Base-by-base conservation (phyloP, 2,888 invertebrate species). In the Drosophila vallismaia region DNA sequence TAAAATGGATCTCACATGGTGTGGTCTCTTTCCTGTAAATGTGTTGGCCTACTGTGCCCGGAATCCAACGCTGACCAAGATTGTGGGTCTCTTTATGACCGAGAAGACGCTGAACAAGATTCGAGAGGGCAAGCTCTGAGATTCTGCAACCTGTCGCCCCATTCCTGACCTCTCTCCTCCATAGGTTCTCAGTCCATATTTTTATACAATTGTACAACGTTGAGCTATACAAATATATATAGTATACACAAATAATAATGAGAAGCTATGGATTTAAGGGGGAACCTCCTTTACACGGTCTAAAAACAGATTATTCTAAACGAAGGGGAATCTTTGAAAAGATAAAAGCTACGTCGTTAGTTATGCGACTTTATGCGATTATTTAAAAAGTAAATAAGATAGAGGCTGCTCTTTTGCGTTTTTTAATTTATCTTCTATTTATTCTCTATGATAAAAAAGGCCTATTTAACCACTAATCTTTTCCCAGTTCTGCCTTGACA, bases 1-100 rank as follows among this genome's bases (percentile, higher is more conserved):
- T 87, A 92, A 93, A 89, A 82, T 93, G 50, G 85, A 89, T 46
- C 94, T 96, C 90, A 93, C 94, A 0, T 97, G 96, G 96, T 94
- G 95, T 75, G 93, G 93, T 1, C 77, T 93, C 3, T 94, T 94
- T 69, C 95, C 95, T 0, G 88, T 94, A 0, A 92, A 95, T 45
- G 88, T 93, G 0, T 72, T 94, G 36, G 88, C 93, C 2, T 95
- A 95, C 88, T 70, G 94, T 2, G 89, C 92, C 9, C 95, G 94
- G 82, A 93, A 93, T 72, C 94, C 95, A 0, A 90, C 79, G 1
- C 71, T 89, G 0, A 59, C 70, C 9, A 76, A 79, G 33, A 69
- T 88, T 7, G 2, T 90, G 4, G 73, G 50, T 1, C 76, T 86
- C 0, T 68, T 83, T 4, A 77, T 90, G 77, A 79, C 80, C 8